phyloP scores from a whole-genome alignment of 1,140 invertebrate species.

The Spodoptera litura region DNA sequence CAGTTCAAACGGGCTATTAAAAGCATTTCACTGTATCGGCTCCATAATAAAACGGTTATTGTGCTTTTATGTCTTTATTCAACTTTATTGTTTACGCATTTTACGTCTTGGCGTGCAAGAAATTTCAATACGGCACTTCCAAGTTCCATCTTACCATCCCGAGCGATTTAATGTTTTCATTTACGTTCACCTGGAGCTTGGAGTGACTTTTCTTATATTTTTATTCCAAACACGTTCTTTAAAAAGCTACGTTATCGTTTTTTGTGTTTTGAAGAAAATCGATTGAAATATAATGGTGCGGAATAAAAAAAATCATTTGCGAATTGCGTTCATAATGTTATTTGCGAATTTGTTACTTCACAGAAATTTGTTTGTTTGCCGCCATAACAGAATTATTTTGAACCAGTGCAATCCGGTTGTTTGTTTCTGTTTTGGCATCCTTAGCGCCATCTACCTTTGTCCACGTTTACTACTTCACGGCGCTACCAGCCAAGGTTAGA shows the following conservation, averaged over 20 bases:
- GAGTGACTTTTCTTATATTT: neutral
- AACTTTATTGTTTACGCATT: constrained; percentile 6
- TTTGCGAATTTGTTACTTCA: too few species aligned
- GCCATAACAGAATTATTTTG: too few species aligned
- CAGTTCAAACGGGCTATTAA: constrained; percentile 11
- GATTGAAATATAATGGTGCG: too few species aligned
- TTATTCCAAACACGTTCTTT: constrained; percentile 6
- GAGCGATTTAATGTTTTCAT: constrained; percentile 9
- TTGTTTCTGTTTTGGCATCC: neutral
- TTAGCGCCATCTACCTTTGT: constrained; percentile 2
- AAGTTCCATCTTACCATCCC: neutral
- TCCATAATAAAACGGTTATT: neutral
- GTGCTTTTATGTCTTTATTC: neutral
- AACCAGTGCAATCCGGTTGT: neutral
- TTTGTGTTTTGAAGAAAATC: too few species aligned
- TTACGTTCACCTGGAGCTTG: neutral
- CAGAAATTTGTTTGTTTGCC: too few species aligned
- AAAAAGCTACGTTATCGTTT: too few species aligned
- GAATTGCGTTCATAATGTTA: too few species aligned
- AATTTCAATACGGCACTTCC: neutral
- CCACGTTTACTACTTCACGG: neutral
- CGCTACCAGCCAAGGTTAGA: neutral
- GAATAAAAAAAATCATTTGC: too few species aligned
- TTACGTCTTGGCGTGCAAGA: neutral
- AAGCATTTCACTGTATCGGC: constrained; percentile 35